phyloP scores from a whole-genome alignment of 2,797 vertebrate genomes.

The Monodelphis domestica region DNA sequence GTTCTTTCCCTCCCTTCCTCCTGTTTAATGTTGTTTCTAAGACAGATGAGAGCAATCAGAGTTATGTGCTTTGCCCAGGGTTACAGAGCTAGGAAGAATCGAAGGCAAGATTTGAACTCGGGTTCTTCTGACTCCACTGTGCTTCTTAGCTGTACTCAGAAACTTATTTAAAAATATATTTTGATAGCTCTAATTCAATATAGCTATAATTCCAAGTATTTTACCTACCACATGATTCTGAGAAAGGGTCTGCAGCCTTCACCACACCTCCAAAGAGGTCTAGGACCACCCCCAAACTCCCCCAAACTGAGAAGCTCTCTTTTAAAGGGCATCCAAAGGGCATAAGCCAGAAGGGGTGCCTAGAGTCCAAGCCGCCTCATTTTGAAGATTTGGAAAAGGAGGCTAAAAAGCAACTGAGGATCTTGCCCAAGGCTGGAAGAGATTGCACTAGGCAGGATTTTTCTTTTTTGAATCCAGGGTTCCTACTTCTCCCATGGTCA shows the following conservation, averaged over 20 bases:
- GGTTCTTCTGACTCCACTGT: too few relatives aligned
- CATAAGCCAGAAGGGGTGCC: not conserved
- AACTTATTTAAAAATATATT: not conserved
- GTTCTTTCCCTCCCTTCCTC: too few relatives aligned
- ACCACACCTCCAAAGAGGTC: not conserved
- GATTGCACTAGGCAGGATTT: not conserved
- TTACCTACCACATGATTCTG: not conserved
- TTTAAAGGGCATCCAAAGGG: not conserved
- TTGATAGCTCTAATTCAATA: not conserved
- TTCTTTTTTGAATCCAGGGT: not conserved
- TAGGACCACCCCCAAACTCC: too few relatives aligned
- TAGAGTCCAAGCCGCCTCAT: not conserved
- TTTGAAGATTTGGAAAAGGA: not conserved
- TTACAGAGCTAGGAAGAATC: too few relatives aligned
- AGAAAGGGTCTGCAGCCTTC: not conserved
- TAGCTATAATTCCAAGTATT: not conserved
- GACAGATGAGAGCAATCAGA: too few relatives aligned
- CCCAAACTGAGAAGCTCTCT: not conserved
- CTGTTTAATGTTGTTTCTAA: too few relatives aligned
- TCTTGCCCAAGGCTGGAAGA: not conserved
- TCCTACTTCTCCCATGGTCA: not conserved
- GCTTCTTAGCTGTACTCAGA: too few relatives aligned
- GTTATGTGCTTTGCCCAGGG: too few relatives aligned
- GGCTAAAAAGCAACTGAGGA: not conserved
- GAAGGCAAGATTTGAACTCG: too few relatives aligned